Base-by-base conservation (phyloP, 2,888 invertebrate species). In the Clusia tigrina region DNA sequence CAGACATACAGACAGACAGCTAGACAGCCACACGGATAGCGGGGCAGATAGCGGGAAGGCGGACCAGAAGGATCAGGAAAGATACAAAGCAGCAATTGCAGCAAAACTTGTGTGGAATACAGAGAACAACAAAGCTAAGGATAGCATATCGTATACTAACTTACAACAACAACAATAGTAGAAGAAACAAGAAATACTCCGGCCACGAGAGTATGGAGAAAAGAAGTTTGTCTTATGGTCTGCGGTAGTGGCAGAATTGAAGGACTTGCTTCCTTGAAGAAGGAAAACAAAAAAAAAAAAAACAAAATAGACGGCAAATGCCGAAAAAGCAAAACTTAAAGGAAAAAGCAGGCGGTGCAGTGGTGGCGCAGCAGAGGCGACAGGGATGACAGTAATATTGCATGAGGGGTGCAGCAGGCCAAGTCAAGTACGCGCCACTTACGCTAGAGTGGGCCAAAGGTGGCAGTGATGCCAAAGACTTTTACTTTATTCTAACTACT, bases 221-320 rank as follows among this genome's bases (percentile, higher is more conserved):
- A 54, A 76, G 72, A 76, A 76, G 74, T 76, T 76, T 76, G 67
- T 71, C 69, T 63, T 66, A 64, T 58, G 71, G 66, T 72, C 69
- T 73, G 74, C 77, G 75, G 38, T 42, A 18, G 24, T 42, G 32
- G 20, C 2, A 54, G 54, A 54, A 42, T 48, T 42, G 24, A 53
- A 23, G 18, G 22, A 12, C n/a, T n/a, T n/a, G 17, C 1, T 32
- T 17, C 22, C 32, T 22, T 18, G 17, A 48, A 55, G 54, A 17
- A 54, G 25, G 42, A 64, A 38, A 64, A 60, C 20, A 20, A 46
- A 58, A 62, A 58, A 64, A 58, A 63, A 52, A 67, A 37, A 24
- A 59, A 65, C 63, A 59, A 32, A 17, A 57, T 42, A 46, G 54
- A 58, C 60, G 55, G 60, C 56, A 62, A 64, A 73, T 67, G 23